Evolutionary conservation across 2,113 vertebrate species (phyloP), one percentile per base, ranked within the genome.

Genomic region (Bufo gargarizans): DNA sequence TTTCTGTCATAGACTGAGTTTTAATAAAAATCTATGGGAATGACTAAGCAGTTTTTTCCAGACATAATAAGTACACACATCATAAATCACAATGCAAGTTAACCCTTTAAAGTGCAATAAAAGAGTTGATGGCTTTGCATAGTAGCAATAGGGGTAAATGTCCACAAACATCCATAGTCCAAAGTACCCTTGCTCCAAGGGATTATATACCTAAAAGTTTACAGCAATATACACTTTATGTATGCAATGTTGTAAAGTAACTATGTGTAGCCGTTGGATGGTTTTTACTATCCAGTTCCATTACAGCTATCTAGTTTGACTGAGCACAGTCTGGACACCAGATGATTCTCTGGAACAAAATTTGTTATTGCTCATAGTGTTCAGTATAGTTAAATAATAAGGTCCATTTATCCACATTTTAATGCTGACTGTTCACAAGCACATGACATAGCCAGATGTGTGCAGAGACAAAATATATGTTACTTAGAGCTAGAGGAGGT

Each of bases 321-420:
- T 50, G 49, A 72, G 49, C 19, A 49, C 13, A 59, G 61, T 67
- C 81, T 83, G 81, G 81, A 53, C 61, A 67, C 45, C 81, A 83
- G 81, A 83, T 83, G 81, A 83, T 49, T 50, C 47, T n/a, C 19
- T n/a, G 81, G 81, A 83, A 83, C 81, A 83, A 83, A 83, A 72
- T n/a, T 19, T 3, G 33, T 84, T 71, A 53, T 33, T 72, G 47
- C 53, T 72, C 16, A 84, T 84, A 72, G 49, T 72, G 82, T 72
- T 72, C n/a, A 53, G 58, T 84, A 84, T 58, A 56, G 53, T 71
- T 33, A 84, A 71, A 83, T 83, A 83, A 83, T 67, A 61, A 71
- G 82, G 67, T 69, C 67, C 82, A 72, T 72, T 71, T 84, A 71
- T 84, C 82, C 65, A 69, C 61, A 84, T 84, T 49, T 84, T 72